phyloP scores from a whole-genome alignment of 2,888 invertebrate genomes.

The Pyrgus malvae region DNA sequence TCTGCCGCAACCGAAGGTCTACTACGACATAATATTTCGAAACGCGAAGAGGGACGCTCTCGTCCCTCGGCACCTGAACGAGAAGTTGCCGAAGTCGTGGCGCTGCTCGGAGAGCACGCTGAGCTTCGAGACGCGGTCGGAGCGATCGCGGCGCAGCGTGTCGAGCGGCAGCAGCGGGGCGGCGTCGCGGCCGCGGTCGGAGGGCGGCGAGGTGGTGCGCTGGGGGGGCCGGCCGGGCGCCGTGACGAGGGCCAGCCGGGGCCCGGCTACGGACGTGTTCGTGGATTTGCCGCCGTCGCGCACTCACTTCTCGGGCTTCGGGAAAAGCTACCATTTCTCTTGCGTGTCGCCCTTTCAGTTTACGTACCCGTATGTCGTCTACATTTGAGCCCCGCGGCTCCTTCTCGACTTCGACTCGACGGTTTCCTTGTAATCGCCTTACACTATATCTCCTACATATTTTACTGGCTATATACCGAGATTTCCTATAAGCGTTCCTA shows the following conservation, averaged over 20 bases:
- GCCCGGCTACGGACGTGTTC: slow-evolving; percentile 72
- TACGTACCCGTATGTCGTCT: slow-evolving; percentile 74
- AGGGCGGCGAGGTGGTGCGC: slow-evolving; percentile 67
- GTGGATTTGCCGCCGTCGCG: slow-evolving; percentile 74
- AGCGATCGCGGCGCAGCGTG: slow-evolving; percentile 55
- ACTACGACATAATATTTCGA: slow-evolving; percentile 66
- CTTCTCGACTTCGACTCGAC: slow-evolving; percentile 18
- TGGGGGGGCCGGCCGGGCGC: slow-evolving; percentile 75
- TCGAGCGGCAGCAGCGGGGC: slow-evolving; percentile 44
- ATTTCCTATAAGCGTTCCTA: slow-evolving; percentile 17
- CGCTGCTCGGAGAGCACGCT: slow-evolving; percentile 71
- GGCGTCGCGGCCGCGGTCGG: slow-evolving; percentile 41
- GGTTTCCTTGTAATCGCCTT: slow-evolving; percentile 19
- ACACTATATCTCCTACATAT: slow-evolving; percentile 11
- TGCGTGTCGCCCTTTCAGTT: slow-evolving; percentile 79
- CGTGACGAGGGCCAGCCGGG: slow-evolving; percentile 78
- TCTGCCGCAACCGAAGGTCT: slow-evolving; percentile 66
- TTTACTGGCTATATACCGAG: slow-evolving; percentile 10
- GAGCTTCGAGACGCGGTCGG: slow-evolving; percentile 56
- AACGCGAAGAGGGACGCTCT: slow-evolving; percentile 51
- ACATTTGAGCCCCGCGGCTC: slow-evolving; percentile 57
- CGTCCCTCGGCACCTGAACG: slow-evolving; percentile 63
- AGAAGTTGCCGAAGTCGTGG: slow-evolving; percentile 68
- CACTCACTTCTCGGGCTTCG: slow-evolving; percentile 77
- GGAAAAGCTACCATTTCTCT: slow-evolving; percentile 79